Conservation (phyloP, 2,113 vertebrate species). For the Anarhynchus alexandrinus region DNA sequence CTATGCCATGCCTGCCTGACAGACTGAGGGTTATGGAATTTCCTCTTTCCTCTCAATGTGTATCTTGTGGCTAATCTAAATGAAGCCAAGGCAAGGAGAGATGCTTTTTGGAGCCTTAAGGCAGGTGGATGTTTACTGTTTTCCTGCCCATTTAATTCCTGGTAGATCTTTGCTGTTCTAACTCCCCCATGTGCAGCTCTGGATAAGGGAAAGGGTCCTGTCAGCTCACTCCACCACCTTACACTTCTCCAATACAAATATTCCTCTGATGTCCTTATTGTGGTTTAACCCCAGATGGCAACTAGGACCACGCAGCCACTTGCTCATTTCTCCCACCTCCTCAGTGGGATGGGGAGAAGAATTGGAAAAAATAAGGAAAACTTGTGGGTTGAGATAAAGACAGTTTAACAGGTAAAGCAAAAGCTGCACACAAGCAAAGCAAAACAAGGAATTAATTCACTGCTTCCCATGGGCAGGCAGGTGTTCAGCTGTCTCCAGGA, state of each 20-base stretch:
- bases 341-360: background rate
- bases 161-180: background rate
- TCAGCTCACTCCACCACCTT: background rate
- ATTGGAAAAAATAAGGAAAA: background rate
- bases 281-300: background rate
- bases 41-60: background rate
- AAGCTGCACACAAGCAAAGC: background rate
- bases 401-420: background rate
- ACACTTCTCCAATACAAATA: background rate
- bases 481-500: background rate
- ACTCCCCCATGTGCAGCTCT: background rate
- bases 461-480: background rate
- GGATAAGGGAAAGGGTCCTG: background rate
- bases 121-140: background rate
- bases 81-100: background rate
- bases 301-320: background rate
- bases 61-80: background rate
- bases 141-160: background rate
- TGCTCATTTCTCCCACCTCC: background rate
- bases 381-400: background rate
- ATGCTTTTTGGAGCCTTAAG: background rate
- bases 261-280: background rate
- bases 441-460: background rate
- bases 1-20: background rate
- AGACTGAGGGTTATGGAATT: background rate